Base-by-base conservation (phyloP, 2,113 vertebrate species). In the Melanotaenia duboulayi region DNA sequence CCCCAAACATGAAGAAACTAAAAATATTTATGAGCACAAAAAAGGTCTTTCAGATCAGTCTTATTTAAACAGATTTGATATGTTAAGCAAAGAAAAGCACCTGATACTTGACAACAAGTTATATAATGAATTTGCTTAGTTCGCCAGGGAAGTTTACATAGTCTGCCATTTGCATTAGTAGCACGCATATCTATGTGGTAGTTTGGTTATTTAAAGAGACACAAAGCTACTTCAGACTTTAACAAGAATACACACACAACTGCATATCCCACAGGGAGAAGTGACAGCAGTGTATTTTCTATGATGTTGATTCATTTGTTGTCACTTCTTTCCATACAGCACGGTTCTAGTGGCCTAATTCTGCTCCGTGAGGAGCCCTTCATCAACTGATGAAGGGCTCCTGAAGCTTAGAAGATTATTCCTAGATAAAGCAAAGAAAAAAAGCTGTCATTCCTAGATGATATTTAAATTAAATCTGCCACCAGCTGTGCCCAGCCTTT, bases 51-150 rank as follows among this genome's bases (percentile, higher is more conserved):
- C 2, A 57, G 32, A 32, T 55, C 25, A 37, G 48, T 25, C n/a
- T 50, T 6, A 28, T 39, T 51, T 48, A 3, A 20, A 37, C 25
- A 20, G 25, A 1, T 55, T 48, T 13, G 20, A 35, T 49, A 35
- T 55, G 40, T 54, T 8, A 32, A 2, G 59, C 49, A 54, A 32
- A 28, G 65, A 71, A 60, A 35, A 35, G n/a, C 70, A 75, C 62
- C 59, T 54, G 76, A 74, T 23, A 51, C 74, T 51, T 23, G 11
- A 61, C 48, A 76, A 65, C 56, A 22, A 19, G 76, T 91, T 88
- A 65, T 60, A 83, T 89, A 83, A 88, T 23, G 14, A 23, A 88
- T 92, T 91, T 92, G 88, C 85, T 80, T 90, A 84, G 74, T 69
- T 54, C 3, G 17, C 32, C 62, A 37, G 74, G 46, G 48, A 69